A percentile compares a stretch with the other conserved stretches of the same genome.
Conservation (phyloP, 2,797 vertebrate genomes). For the Apodemus agrarius region DNA sequence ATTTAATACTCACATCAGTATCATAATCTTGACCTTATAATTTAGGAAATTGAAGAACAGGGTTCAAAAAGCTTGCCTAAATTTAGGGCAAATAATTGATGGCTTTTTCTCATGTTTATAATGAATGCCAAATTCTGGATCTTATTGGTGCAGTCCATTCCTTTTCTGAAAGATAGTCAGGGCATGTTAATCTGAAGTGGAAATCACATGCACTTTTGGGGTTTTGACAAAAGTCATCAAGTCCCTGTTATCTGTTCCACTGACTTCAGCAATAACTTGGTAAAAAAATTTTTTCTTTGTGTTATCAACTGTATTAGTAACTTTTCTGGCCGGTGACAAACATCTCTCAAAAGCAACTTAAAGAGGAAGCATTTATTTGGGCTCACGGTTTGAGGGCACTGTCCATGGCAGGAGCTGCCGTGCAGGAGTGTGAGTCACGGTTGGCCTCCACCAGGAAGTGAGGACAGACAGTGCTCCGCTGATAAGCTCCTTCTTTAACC, state of each 20-base stretch:
- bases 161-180: neutral
- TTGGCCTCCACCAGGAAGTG: neutral
- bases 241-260: neutral
- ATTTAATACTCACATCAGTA: constrained; percentile 9
- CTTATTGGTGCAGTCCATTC: neutral
- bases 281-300: neutral
- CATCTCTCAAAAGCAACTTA: neutral
- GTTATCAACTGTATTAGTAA: neutral
- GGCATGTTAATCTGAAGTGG: neutral
- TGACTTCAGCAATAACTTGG: neutral
- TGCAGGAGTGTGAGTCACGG: neutral
- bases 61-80: neutral
- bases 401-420: neutral
- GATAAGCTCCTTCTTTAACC: neutral
- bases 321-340: neutral
- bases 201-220: neutral
- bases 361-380: neutral
- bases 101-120: neutral
- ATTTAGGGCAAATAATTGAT: neutral
- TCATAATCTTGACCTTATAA: constrained; percentile 20
- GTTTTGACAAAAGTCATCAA: neutral
- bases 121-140: constrained; percentile 14
- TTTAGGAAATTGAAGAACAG: constrained; percentile 1
- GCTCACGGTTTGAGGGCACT: neutral
- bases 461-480: neutral